Conservation (phyloP, 2,797 vertebrate genomes). For the Apogon hyalosoma region DNA sequence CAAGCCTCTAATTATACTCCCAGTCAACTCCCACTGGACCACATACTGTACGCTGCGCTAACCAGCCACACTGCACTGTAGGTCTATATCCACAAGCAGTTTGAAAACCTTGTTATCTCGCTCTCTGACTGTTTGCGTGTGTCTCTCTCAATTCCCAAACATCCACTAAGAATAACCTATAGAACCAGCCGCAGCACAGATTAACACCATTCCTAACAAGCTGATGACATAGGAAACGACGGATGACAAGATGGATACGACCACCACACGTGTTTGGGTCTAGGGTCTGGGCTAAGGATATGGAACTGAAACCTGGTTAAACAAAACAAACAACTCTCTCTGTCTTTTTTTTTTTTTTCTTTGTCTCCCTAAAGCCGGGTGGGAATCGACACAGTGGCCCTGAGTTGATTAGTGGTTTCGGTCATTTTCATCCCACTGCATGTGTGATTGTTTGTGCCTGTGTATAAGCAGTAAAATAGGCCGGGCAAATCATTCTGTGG, state of each 20-base stretch:
- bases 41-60: slow-evolving; percentile 70
- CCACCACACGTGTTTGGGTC: slow-evolving; percentile 4
- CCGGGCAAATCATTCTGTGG: slow-evolving; percentile 67
- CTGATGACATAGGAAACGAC: slow-evolving; percentile 17
- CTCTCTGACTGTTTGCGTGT: slow-evolving; percentile 3
- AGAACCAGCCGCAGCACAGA: slow-evolving; percentile 27
- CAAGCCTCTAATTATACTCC: slow-evolving; percentile 78
- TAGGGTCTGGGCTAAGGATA: slow-evolving; percentile 11
- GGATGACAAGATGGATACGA: neutral
- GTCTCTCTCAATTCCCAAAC: slow-evolving; percentile 27
- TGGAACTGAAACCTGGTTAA: slow-evolving; percentile 2
- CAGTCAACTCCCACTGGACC: slow-evolving; percentile 77
- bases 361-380: slow-evolving; percentile 20
- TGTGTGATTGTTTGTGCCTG: slow-evolving; percentile 67
- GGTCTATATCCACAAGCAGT: slow-evolving; percentile 49
- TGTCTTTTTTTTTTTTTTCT: neutral
- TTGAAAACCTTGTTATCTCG: slow-evolving; percentile 22
- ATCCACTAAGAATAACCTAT: slow-evolving; percentile 32
- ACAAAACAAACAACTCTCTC: slow-evolving; percentile 22
- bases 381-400: slow-evolving; percentile 64
- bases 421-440: slow-evolving; percentile 65
- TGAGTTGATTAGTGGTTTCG: slow-evolving; percentile 72
- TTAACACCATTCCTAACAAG: slow-evolving; percentile 37
- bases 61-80: slow-evolving; percentile 62
- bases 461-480: slow-evolving; percentile 65